Base-by-base conservation (phyloP, 1,140 invertebrate genomes). In the Periplaneta americana region DNA sequence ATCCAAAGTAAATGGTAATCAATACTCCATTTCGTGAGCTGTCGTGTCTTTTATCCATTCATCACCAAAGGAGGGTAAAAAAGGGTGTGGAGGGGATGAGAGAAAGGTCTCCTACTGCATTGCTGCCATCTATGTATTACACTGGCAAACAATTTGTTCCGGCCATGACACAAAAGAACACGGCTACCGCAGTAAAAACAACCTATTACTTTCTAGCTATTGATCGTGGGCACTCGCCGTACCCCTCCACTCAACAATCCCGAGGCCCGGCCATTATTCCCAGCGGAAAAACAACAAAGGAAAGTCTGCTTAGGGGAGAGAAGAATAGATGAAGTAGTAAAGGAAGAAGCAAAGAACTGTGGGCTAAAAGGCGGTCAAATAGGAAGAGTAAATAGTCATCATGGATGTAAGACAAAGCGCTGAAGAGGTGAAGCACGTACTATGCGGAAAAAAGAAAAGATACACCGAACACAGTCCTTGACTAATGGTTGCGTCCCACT, bases 121-220 rank as follows among this genome's bases (percentile, higher is more conserved):
- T 66, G 48, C 48, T 66, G 48, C 48, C 48, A 66, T 66, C 48
- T 66, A 66, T 66, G 48, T 66, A 66, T 66, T 66, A 66, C 76
- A 78, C 76, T 36, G 36, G 76, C 76, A 78, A 78, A 78, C 76
- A 78, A 78, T 78, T 78, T 78, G 76, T 78, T 36, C 36, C 34
- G 76, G 28, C 36, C 76, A 36, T 34, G 36, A 78, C 76, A 36
- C 76, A 34, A 34, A 31, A 78, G 76, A 31, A 78, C 48, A 66
- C 48, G 39, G 39, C 39, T 48, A 48, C 39, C 39, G 39, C 39
- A 66, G 48, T 66, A 76, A 76, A 76, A 78, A 78, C 76, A 78
- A 36, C 34, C 36, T 78, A 78, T 78, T 78, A 78, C 76, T 78
- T 78, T 36, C 48, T 66, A 11, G 48, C 48, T 66, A 66, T 66